Conservation (phyloP, 2,797 vertebrate genomes). For the Peromyscus attwateri region DNA sequence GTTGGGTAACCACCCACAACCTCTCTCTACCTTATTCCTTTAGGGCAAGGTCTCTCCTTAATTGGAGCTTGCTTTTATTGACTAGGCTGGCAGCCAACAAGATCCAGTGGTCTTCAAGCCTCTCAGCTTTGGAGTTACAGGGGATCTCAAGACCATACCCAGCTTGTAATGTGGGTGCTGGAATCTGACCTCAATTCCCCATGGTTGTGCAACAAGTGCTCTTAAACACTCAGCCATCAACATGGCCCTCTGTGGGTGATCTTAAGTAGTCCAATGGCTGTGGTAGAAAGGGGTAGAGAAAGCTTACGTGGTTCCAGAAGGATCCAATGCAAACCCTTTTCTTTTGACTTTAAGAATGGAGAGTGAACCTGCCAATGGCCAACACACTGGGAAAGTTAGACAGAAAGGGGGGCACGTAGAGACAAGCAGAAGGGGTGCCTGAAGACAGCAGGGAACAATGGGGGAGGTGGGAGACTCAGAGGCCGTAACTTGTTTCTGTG, state of each 20-base stretch:
- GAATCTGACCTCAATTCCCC: background rate
- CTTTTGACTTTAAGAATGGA: background rate
- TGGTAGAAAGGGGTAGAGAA: too few species aligned
- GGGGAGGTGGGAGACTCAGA: background rate
- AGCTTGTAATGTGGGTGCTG: too few species aligned
- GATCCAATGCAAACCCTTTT: background rate
- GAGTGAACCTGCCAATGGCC: background rate
- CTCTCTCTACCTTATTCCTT: background rate
- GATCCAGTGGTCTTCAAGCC: background rate
- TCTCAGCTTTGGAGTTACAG: background rate
- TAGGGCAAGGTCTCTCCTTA: background rate
- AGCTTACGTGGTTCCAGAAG: background rate
- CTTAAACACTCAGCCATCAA: background rate
- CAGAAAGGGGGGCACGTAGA: background rate
- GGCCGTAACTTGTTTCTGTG: background rate
- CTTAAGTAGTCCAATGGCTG: background rate
- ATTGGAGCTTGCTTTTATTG: background rate
- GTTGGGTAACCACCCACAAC: background rate
- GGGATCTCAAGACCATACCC: background rate
- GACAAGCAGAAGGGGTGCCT: background rate
- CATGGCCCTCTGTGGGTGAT: background rate
- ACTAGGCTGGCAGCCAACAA: background rate
- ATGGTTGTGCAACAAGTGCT: background rate
- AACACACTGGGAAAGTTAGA: accelerated
- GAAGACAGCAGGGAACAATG: background rate